Percentiles rank a stretch among this genome's conserved stretches.
Evolutionary conservation across 2,797 vertebrate species (phyloP).

Genomic region (Mormyrops boulengeri): DNA sequence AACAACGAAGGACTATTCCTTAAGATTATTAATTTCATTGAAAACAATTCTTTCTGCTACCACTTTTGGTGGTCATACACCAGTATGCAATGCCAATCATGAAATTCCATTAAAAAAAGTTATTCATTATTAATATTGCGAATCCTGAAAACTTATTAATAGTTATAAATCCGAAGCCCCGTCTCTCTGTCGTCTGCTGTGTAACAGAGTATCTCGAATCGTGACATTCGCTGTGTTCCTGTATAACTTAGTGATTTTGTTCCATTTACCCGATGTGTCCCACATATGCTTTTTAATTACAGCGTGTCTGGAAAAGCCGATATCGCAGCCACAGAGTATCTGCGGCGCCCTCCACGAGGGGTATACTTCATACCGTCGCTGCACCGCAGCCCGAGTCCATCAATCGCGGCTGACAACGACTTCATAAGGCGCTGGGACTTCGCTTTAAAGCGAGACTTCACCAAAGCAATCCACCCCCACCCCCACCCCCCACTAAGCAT

Average conservation of each 20-base stretch:
- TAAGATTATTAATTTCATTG: not conserved
- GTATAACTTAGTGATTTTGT: not conserved
- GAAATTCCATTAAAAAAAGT: not conserved
- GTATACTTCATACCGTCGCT: slow-evolving; percentile 30
- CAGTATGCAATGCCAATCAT: not conserved
- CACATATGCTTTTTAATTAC: not conserved
- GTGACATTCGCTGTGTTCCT: not conserved
- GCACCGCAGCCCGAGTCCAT: not conserved
- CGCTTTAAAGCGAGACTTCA: slow-evolving; percentile 37
- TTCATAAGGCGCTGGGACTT: not conserved
- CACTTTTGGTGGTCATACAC: not conserved
- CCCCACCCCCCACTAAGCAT: slow-evolving; percentile 65
- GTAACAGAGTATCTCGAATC: not conserved
- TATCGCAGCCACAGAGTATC: not conserved
- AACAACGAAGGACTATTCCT: not conserved
- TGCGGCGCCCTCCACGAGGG: not conserved
- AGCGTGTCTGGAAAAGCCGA: not conserved
- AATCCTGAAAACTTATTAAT: not conserved
- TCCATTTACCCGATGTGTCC: not conserved
- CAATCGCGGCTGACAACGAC: not conserved
- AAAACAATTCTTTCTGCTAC: not conserved
- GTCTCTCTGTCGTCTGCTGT: not conserved
- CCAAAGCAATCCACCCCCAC: slow-evolving; percentile 49
- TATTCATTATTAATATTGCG: not conserved
- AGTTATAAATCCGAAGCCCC: not conserved